These are phyloP conservation scores for Drosophila sulfurigaster DNA, from an alignment of 1,140 invertebrate species.

Conservation along the genomic window DNA sequence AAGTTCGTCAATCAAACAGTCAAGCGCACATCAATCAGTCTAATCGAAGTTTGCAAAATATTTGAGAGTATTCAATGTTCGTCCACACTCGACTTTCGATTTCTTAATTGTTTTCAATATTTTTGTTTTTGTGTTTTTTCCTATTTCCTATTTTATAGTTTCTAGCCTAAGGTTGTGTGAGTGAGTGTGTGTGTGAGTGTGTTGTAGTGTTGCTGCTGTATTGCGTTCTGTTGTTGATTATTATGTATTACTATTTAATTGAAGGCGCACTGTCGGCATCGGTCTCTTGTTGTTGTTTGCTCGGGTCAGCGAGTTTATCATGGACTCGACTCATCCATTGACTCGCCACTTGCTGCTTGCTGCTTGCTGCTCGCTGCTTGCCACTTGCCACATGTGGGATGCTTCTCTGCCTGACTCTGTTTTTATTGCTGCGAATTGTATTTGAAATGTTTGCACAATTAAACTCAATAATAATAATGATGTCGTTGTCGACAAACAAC, in stretches of 20 bases:
- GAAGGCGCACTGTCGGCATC: constrained; percentile 52
- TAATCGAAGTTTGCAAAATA: neutral
- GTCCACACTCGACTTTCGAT: neutral
- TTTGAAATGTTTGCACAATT: constrained; percentile 32
- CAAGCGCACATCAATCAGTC: too few relatives aligned
- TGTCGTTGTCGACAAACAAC: neutral
- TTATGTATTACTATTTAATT: constrained; percentile 79
- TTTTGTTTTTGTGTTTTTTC: constrained; percentile 13
- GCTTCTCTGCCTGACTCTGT: neutral
- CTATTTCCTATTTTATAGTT: neutral
- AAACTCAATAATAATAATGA: constrained; percentile 15
- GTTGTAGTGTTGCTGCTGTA: neutral
- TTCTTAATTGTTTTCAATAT: neutral
- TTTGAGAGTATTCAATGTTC: constrained; percentile 20
- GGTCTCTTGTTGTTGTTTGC: constrained; percentile 30
- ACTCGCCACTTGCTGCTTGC: neutral
- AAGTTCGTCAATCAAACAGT: too few relatives aligned
- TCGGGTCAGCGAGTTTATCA: constrained; percentile 71
- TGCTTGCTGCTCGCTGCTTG: neutral
- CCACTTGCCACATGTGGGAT: neutral
- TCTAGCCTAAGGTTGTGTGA: neutral
- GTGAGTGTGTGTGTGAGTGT: constrained; percentile 2
- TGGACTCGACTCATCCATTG: constrained; percentile 23
- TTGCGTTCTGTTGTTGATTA: constrained; percentile 55
- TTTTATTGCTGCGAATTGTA: constrained; percentile 21